A percentile compares a stretch with the other conserved stretches of the same genome.
phyloP scores from a whole-genome alignment of 2,797 vertebrate genomes.

The Oreochromis grahami region DNA sequence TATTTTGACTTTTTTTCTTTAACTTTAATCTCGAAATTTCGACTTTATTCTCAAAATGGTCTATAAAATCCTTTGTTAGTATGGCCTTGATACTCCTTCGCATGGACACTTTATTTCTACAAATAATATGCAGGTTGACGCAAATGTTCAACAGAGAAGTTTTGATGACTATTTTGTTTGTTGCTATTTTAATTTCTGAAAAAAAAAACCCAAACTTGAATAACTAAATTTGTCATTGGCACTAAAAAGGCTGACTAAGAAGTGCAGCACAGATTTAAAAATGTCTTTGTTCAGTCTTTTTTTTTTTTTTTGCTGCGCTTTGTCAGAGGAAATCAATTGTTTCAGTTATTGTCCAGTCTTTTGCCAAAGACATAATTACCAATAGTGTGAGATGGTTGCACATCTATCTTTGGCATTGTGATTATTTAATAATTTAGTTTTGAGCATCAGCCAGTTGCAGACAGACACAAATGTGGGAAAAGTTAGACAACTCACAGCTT shows the following conservation, averaged over 20 bases:
- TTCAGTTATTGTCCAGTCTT: constrained; percentile 11
- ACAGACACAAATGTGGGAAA: neutral
- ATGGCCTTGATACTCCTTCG: neutral
- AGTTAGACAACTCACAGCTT: constrained; percentile 24
- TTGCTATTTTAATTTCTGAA: neutral
- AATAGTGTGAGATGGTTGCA: neutral
- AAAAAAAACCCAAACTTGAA: neutral
- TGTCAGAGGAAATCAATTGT: neutral
- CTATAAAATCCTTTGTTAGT: neutral
- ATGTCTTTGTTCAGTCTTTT: neutral
- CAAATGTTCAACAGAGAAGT: neutral
- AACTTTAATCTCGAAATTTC: neutral
- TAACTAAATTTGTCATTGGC: neutral
- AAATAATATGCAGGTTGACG: neutral
- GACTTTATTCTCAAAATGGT: neutral
- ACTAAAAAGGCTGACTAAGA: neutral
- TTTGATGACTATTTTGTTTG: neutral
- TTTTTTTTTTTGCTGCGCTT: neutral
- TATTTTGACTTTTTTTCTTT: too few species aligned
- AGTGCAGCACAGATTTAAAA: neutral
- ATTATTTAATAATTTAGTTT: neutral
- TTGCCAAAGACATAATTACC: neutral
- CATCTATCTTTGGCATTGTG: neutral
- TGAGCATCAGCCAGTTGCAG: neutral
- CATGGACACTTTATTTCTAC: neutral